Evolutionary conservation across 2,888 invertebrate species (phyloP).

Genomic region (Gandaritis pyraliata): DNA sequence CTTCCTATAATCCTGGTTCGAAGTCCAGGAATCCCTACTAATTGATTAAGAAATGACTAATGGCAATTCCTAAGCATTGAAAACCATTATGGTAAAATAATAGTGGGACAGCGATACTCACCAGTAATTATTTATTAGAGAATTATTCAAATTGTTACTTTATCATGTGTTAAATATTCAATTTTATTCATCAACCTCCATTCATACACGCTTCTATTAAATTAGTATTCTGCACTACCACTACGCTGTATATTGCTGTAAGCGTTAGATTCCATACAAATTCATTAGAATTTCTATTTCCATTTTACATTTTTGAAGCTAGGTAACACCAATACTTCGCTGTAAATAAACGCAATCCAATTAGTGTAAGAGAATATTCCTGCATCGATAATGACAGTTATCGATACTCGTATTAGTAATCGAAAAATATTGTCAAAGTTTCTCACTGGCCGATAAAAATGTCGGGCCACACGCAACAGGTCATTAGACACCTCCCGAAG

Average conservation of each 20-base stretch:
- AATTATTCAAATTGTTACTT: constrained; percentile 41
- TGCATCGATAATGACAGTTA: constrained; percentile 46
- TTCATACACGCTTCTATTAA: constrained; percentile 39
- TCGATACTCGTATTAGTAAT: constrained; percentile 76
- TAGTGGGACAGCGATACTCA: constrained; percentile 34
- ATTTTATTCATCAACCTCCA: constrained; percentile 46
- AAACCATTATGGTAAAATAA: constrained; percentile 37
- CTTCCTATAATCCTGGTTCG: constrained; percentile 18
- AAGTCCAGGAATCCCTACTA: constrained; percentile 45
- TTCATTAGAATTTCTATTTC: constrained; percentile 43
- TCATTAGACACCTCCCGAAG: constrained; percentile 82
- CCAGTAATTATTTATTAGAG: constrained; percentile 43
- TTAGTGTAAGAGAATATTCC: constrained; percentile 48
- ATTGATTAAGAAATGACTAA: constrained; percentile 47
- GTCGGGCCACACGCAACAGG: constrained; percentile 81
- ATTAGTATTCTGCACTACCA: constrained; percentile 41
- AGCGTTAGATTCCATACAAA: constrained; percentile 41
- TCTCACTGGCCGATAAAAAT: constrained; percentile 79
- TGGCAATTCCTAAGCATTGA: constrained; percentile 33
- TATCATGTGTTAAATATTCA: constrained; percentile 48
- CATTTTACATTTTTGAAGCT: constrained; percentile 32
- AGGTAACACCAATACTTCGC: constrained; percentile 11
- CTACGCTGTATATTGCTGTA: constrained; percentile 24
- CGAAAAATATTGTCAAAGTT: constrained; percentile 80
- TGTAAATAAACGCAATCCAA: not conserved